Conservation (phyloP, 2,888 invertebrate genomes). For the Penaeus monodon region DNA sequence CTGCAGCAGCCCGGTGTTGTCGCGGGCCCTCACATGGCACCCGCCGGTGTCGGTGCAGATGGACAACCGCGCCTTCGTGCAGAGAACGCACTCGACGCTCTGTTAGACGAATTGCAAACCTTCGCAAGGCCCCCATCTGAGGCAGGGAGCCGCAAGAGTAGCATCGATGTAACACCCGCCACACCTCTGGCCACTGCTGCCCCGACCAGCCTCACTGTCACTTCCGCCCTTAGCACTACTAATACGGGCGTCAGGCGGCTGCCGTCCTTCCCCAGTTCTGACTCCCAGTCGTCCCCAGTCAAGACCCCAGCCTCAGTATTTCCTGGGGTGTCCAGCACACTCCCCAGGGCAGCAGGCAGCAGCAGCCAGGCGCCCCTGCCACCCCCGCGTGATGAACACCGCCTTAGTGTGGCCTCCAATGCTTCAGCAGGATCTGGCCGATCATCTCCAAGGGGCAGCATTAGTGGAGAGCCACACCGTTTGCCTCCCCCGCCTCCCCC, state of each 20-base stretch:
- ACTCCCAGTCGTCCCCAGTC: conserved; percentile 69
- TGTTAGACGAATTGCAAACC: conserved; percentile 93
- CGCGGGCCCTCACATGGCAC: conserved; percentile 64
- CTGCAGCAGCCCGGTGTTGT: conserved; percentile 64
- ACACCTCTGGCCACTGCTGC: conserved; percentile 65
- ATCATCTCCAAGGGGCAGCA: conserved; percentile 33
- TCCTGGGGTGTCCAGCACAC: conserved; percentile 50
- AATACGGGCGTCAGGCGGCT: conserved; percentile 53
- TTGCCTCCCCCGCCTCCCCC: conserved; percentile 93
- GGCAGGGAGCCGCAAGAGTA: conserved; percentile 57
- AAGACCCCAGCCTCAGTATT: conserved; percentile 65
- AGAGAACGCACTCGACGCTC: conserved; percentile 96
- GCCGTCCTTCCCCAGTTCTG: conserved; percentile 88
- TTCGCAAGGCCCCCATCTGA: conserved; percentile 80
- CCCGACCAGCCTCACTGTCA: conserved; percentile 57
- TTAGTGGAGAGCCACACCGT: conserved; percentile 42
- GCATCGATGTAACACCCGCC: conserved; percentile 59
- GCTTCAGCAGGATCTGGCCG: conserved; percentile 39
- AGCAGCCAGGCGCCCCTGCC: conserved; percentile 68
- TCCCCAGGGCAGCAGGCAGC: conserved; percentile 42
- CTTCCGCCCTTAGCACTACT: conserved; percentile 33
- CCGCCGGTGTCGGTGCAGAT: conserved; percentile 56
- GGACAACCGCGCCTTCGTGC: conserved; percentile 62
- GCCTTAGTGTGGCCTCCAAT: conserved; percentile 32
- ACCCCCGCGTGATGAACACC: conserved; percentile 62